Evolutionary conservation across 2,797 vertebrate genomes (phyloP), one percentile per base, ranked within the genome.

Genomic region (Coregonus sp.): DNA sequence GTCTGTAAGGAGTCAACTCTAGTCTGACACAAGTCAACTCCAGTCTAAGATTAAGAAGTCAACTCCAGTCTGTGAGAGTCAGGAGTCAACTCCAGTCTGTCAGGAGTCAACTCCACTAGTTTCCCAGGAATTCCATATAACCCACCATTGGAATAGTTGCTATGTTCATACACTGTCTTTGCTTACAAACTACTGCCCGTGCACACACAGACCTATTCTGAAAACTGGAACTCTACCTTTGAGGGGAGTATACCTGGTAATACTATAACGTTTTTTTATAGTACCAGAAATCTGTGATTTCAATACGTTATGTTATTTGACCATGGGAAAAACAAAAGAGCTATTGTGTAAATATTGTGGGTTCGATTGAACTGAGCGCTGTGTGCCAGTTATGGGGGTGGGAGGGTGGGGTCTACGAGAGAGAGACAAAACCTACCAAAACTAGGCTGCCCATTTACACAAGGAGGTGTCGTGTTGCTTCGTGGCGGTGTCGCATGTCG

Each of bases 391-490:
- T 67, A 25, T 25, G 31, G 0, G 15, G 14, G 4, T 33, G 33
- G 29, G 29, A 59, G 51, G 40, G 52, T 11, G 52, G 18, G 69
- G 50, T 75, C 40, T 3, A 76, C 69, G 29, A 20, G 47, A 12
- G 40, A 80, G 78, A 88, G 78, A 90, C 82, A 92, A 90, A 77
- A 50, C 67, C 90, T 84, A 81, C 87, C 72, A 78, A 86, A 93
- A 89, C 84, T 87, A 88, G 91, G 93, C 90, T 88, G 91, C 90
- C 90, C 87, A 5, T 87, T 92, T 90, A 88, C 86, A 85, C 79
- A 66, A 74, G 67, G 61, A 78, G 92, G 93, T 94, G 88, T 95
- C 88, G 15, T 75, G 50, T 95, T 93, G 88, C 92, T 89, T 87
- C 81, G 50, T 70, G 70, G 85, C 75, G 89, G 93, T 93, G 89